A percentile compares a stretch with the other conserved stretches of the same genome.
Evolutionary conservation across 2,113 vertebrate species (phyloP).

Genomic region (Mohoua ochrocephala): DNA sequence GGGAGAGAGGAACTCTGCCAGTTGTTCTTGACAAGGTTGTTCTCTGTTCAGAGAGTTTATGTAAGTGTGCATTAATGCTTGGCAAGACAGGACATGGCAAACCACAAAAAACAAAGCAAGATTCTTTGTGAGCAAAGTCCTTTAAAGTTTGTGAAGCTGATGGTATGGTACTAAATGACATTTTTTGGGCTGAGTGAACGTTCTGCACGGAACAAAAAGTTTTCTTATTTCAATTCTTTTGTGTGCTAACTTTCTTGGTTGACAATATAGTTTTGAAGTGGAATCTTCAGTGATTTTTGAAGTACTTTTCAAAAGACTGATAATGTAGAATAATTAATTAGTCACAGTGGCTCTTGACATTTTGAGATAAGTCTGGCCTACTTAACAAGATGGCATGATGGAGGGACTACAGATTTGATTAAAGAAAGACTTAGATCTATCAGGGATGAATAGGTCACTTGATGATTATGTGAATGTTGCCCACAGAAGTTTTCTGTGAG

Average conservation of each 20-base stretch:
- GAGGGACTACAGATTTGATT: not conserved
- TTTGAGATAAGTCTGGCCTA: not conserved
- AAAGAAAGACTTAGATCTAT: not conserved
- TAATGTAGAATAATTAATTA: constrained; percentile 2
- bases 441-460: not conserved
- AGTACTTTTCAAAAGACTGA: not conserved
- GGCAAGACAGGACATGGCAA: not conserved
- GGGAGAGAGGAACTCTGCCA: not conserved
- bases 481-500: not conserved
- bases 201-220: not conserved
- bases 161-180: not conserved
- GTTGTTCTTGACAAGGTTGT: not conserved
- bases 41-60: not conserved
- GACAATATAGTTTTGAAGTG: not conserved
- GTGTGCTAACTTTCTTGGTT: not conserved
- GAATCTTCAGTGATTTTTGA: not conserved
- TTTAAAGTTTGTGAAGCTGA: not conserved
- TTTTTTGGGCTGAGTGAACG: not conserved
- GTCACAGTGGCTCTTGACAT: not conserved
- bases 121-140: not conserved
- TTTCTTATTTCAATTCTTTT: not conserved
- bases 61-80: not conserved
- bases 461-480: constrained; percentile 39
- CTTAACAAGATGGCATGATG: not conserved
- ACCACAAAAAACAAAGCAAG: not conserved